Evolutionary conservation across 2,113 vertebrate species (phyloP).

Genomic region (Heterotis niloticus): DNA sequence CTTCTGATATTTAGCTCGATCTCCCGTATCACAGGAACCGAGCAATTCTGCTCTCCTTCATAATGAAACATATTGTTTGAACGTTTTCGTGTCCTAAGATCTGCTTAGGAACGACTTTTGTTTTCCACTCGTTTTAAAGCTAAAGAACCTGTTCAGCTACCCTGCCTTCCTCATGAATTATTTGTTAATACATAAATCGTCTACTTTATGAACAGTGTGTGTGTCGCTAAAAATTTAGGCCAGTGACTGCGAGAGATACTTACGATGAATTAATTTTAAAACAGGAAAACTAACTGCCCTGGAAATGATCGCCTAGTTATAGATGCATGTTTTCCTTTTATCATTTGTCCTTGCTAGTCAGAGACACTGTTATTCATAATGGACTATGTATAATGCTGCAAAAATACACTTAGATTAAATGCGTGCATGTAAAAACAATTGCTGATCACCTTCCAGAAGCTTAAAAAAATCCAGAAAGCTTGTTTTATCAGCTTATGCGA

Average conservation of each 20-base stretch:
- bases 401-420: not conserved
- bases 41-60: not conserved
- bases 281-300: not conserved
- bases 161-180: not conserved
- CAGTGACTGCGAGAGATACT: not conserved
- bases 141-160: too few relatives aligned
- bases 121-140: not conserved
- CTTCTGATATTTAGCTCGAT: not conserved
- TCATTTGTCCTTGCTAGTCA: not conserved
- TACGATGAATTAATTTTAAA: not conserved
- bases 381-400: too few relatives aligned
- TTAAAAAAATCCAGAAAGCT: not conserved
- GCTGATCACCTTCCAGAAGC: not conserved
- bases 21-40: not conserved
- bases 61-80: conserved; percentile 3
- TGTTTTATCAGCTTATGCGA: not conserved
- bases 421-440: not conserved
- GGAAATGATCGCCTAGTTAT: not conserved
- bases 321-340: not conserved
- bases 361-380: too few relatives aligned
- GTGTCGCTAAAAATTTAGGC: not conserved
- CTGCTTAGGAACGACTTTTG: not conserved
- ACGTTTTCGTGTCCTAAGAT: not conserved
- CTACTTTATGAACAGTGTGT: not conserved
- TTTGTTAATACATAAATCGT: conserved; percentile 1